Conservation (phyloP, 2,797 vertebrate genomes). For the Spinus olivaceus region DNA sequence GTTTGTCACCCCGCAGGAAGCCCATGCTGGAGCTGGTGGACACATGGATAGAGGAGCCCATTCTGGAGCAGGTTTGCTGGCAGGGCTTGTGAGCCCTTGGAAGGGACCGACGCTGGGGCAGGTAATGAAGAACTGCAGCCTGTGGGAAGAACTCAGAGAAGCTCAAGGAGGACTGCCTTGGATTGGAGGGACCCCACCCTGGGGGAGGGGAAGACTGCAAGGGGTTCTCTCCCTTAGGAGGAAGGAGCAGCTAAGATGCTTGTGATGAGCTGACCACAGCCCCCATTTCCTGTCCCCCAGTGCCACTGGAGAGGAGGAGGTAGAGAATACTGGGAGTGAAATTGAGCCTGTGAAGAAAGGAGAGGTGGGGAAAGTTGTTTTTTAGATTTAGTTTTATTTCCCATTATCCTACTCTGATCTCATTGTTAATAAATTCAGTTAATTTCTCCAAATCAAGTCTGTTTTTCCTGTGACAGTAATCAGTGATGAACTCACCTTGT, state of each 20-base stretch:
- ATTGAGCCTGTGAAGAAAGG: not conserved
- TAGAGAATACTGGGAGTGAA: not conserved
- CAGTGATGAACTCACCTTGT: not conserved
- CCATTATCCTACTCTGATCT: not conserved
- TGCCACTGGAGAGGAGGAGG: not conserved
- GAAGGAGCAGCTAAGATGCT: not conserved
- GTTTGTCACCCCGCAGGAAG: not conserved
- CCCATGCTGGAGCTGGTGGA: not conserved
- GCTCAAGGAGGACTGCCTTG: not conserved
- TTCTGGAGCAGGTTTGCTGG: not conserved
- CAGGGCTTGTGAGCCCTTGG: not conserved
- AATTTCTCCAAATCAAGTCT: not conserved
- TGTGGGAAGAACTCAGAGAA: not conserved
- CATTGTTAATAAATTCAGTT: not conserved
- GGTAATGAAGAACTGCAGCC: not conserved
- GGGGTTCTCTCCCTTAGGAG: not conserved
- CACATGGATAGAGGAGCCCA: not conserved
- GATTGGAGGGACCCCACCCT: not conserved
- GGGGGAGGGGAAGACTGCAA: not conserved
- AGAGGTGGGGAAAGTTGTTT: not conserved
- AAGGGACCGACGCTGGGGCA: fast-evolving
- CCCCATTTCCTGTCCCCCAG: not conserved
- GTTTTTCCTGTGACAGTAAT: not conserved
- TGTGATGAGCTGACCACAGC: too few species aligned
- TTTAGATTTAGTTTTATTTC: not conserved